Percentiles rank a stretch among this genome's conserved stretches.
These are phyloP conservation scores for Dichetophora obliterata DNA, from an alignment of 2,888 invertebrate species.

Conservation along the genomic window DNA sequence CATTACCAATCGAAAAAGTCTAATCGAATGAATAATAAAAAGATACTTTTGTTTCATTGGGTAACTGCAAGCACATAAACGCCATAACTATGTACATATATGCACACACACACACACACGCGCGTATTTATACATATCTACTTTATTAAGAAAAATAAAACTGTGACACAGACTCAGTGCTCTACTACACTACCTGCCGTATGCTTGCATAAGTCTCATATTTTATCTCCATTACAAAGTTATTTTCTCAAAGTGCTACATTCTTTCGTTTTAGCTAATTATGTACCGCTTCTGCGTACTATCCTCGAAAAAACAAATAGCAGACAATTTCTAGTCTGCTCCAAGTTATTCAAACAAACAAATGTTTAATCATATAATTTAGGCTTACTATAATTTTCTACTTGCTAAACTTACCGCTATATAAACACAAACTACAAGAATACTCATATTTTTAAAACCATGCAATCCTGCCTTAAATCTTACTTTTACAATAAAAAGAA, in stretches of 20 bases:
- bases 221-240: too few relatives aligned
- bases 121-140: neutral
- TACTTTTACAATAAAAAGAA: neutral
- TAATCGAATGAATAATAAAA: too few relatives aligned
- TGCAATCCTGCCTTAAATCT: neutral
- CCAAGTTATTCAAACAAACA: neutral
- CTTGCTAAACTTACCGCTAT: neutral
- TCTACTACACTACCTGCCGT: constrained; percentile 26
- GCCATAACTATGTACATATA: neutral
- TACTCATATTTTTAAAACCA: constrained; percentile 23
- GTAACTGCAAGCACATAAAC: too few relatives aligned
- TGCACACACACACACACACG: neutral
- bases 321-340: too few relatives aligned
- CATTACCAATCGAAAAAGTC: too few relatives aligned
- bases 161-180: neutral
- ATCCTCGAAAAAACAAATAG: neutral
- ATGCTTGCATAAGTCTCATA: constrained; percentile 25
- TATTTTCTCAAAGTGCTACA: too few relatives aligned
- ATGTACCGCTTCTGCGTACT: too few relatives aligned
- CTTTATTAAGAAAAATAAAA: neutral
- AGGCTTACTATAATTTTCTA: neutral
- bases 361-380: neutral
- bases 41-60: too few relatives aligned
- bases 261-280: neutral
- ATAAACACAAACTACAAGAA: constrained; percentile 25